Percentiles rank a stretch among this genome's conserved stretches.
These are phyloP conservation scores for Chionis minor DNA, from an alignment of 2,113 vertebrate species.

Conservation along the genomic window DNA sequence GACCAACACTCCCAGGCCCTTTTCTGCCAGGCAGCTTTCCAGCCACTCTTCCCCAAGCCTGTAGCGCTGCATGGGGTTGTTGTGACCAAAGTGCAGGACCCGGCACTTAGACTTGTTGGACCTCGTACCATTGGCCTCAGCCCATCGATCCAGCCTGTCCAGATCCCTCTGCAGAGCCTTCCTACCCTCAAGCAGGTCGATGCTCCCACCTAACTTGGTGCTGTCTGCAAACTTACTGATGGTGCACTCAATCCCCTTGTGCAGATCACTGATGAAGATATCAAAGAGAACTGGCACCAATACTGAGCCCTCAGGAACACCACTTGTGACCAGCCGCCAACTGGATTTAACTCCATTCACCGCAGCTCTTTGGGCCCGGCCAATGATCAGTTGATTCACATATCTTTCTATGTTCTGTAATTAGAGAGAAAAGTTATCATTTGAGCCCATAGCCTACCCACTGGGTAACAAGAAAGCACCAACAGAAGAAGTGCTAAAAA, in stretches of 20 bases:
- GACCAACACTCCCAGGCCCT: not conserved
- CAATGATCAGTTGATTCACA: not conserved
- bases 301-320: not conserved
- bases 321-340: rapidly evolving
- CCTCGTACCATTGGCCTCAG: rapidly evolving
- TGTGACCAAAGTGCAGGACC: not conserved
- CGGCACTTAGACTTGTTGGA: rapidly evolving
- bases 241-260: rapidly evolving
- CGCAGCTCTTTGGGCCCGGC: not conserved
- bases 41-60: too few relatives aligned
- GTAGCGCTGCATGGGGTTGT: not conserved
- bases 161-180: not conserved
- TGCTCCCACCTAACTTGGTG: not conserved
- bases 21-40: too few relatives aligned
- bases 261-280: not conserved
- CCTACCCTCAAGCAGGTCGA: not conserved
- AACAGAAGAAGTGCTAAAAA: not conserved
- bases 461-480: not conserved
- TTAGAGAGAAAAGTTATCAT: not conserved
- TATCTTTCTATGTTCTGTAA: not conserved
- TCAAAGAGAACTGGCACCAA: not conserved
- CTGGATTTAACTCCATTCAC: not conserved
- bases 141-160: rapidly evolving
- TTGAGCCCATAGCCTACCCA: rapidly evolving
- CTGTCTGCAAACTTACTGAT: not conserved